These are phyloP conservation scores for Anser cygnoides DNA, from an alignment of 2,113 vertebrate genomes.

Conservation along the genomic window DNA sequence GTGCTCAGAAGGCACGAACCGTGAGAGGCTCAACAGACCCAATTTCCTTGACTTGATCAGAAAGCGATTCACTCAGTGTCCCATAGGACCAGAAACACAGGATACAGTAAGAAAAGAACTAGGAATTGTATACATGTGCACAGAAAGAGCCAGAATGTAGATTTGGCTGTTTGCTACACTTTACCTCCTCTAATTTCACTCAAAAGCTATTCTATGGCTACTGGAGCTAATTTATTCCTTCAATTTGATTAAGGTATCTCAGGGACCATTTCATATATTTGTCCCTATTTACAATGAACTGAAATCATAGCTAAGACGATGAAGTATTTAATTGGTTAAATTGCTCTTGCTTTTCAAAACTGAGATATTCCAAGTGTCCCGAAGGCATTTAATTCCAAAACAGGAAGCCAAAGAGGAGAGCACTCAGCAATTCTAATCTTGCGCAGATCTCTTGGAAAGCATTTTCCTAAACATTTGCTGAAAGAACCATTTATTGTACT, in stretches of 20 bases:
- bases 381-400: slow-evolving; percentile 88
- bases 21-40: neutral
- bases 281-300: neutral
- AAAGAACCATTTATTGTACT: slow-evolving; percentile 69
- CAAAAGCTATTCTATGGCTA: neutral
- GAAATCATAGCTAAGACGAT: slow-evolving; percentile 24
- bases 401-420: slow-evolving; percentile 87
- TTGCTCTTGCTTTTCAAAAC: slow-evolving; percentile 75
- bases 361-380: slow-evolving; percentile 78
- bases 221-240: slow-evolving; percentile 8
- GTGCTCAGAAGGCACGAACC: neutral
- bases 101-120: neutral
- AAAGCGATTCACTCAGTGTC: neutral
- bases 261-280: slow-evolving; percentile 4
- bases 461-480: slow-evolving; percentile 83
- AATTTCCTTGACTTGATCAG: neutral
- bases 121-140: neutral
- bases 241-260: neutral
- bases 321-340: slow-evolving; percentile 81
- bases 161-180: neutral
- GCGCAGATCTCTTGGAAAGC: slow-evolving; percentile 87
- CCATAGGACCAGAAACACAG: neutral
- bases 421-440: slow-evolving; percentile 86
- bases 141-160: neutral
- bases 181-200: slow-evolving; percentile 30